Percentiles rank a stretch among this genome's conserved stretches.
phyloP scores from a whole-genome alignment of 2,113 vertebrate genomes.

The Lycocorax pyrrhopterus region DNA sequence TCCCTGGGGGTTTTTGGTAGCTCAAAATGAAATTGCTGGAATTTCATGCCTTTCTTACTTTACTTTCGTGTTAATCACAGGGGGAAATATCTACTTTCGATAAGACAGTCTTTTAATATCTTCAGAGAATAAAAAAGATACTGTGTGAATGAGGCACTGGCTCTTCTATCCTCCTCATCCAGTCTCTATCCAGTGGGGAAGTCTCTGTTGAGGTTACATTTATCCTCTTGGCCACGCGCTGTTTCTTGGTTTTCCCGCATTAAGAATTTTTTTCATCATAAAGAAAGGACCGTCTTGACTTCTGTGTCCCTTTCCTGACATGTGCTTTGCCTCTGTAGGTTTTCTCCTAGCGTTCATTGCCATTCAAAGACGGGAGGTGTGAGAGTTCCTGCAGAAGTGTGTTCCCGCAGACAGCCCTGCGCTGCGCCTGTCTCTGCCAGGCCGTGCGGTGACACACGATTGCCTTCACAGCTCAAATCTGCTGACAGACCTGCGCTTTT shows the following conservation, averaged over 20 bases:
- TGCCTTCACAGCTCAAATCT: not conserved
- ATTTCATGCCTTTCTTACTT: not conserved
- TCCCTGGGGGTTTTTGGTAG: not conserved
- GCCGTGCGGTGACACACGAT: not conserved
- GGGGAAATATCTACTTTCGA: accelerated
- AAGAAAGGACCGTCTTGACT: not conserved
- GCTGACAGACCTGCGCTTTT: not conserved
- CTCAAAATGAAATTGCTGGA: not conserved
- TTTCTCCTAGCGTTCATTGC: not conserved
- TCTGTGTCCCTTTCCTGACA: not conserved
- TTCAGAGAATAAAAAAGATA: not conserved
- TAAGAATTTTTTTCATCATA: not conserved
- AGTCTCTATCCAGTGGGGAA: not conserved
- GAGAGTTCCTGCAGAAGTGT: not conserved
- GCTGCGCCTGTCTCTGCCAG: not conserved
- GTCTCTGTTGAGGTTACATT: not conserved
- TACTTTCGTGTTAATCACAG: not conserved
- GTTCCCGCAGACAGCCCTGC: not conserved
- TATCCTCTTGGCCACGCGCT: not conserved
- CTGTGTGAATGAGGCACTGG: not conserved
- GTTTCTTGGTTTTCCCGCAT: not conserved
- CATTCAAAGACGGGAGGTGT: not conserved
- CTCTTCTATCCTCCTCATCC: not conserved
- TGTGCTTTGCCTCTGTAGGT: not conserved
- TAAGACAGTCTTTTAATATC: not conserved